phyloP scores from a whole-genome alignment of 2,113 vertebrate species.

The Microtus ochrogaster region DNA sequence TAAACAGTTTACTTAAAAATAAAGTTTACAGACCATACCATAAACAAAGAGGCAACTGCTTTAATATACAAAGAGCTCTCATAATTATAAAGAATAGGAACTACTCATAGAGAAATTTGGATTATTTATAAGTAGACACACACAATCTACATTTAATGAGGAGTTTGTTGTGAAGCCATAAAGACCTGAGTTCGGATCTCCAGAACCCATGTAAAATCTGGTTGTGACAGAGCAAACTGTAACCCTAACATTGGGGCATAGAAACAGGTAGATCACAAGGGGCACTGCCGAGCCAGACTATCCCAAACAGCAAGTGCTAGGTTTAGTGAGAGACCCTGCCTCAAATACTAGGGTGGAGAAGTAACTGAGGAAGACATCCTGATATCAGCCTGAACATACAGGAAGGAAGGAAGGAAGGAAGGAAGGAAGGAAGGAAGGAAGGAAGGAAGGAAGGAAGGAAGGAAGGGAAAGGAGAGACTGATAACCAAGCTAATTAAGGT shows the following conservation, averaged over 20 bases:
- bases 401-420: background rate
- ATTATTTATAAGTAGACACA: background rate
- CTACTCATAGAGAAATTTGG: background rate
- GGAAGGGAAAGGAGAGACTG: too few species aligned
- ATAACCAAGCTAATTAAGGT: conserved; percentile 34
- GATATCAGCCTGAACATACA: background rate
- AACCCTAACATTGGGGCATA: background rate
- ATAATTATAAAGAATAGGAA: conserved; percentile 27
- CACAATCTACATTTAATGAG: background rate
- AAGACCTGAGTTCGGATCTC: background rate
- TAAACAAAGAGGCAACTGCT: background rate
- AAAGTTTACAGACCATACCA: background rate
- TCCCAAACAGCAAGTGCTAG: background rate
- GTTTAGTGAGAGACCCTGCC: background rate
- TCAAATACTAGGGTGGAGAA: background rate
- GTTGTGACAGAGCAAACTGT: background rate
- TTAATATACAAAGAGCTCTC: background rate
- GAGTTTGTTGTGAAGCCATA: background rate
- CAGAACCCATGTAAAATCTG: background rate
- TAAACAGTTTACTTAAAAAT: background rate
- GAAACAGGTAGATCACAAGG: background rate
- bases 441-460: too few species aligned
- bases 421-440: too few species aligned
- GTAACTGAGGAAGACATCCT: background rate
- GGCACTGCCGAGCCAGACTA: background rate